Evolutionary conservation across 2,888 invertebrate species (phyloP).

Genomic region (Rhagophthalmus giganteus): DNA sequence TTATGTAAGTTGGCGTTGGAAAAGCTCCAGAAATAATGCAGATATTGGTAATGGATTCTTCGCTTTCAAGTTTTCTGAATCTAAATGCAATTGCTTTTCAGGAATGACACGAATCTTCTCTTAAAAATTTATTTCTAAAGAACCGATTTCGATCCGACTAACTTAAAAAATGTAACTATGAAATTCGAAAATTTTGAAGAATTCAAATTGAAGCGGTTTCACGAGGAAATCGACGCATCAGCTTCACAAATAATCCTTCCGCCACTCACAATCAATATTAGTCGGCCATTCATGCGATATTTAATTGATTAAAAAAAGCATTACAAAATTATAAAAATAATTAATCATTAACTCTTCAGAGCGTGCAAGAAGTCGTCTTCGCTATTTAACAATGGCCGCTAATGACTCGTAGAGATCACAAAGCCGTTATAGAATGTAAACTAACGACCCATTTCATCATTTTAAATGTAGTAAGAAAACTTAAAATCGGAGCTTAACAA

Average conservation of each 20-base stretch:
- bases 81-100: conserved; percentile 47
- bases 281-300: conserved; percentile 42
- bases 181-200: too few relatives aligned
- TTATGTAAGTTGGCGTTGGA: conserved; percentile 54
- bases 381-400: conserved; percentile 48
- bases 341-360: conserved; percentile 53
- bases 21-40: conserved; percentile 54
- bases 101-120: conserved; percentile 37
- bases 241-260: background rate
- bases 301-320: conserved; percentile 53
- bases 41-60: conserved; percentile 55
- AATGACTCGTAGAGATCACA: conserved; percentile 52
- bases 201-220: too few relatives aligned
- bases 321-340: conserved; percentile 51
- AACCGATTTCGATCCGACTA: background rate
- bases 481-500: conserved; percentile 10
- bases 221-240: too few relatives aligned
- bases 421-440: conserved; percentile 52
- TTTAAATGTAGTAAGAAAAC: conserved; percentile 34
- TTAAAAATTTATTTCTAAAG: conserved; percentile 9
- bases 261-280: conserved; percentile 39
- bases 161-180: too few relatives aligned
- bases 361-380: conserved; percentile 45
- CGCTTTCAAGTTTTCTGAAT: conserved; percentile 49
- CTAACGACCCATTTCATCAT: conserved; percentile 55